These are phyloP conservation scores for Myotis daubentonii DNA, from an alignment of 2,797 vertebrate genomes.

Conservation along the genomic window DNA sequence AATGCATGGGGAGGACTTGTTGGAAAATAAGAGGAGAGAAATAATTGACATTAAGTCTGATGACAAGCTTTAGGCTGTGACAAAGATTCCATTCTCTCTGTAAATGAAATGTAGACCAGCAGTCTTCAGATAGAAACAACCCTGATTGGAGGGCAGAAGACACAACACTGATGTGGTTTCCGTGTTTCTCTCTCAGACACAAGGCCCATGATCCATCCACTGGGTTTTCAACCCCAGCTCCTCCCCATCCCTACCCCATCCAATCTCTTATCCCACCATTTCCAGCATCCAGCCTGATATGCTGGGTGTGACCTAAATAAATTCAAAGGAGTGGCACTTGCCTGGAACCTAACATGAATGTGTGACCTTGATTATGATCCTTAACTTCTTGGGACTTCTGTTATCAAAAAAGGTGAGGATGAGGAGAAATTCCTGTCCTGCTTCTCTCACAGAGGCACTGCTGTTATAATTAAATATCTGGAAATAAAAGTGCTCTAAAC, in stretches of 20 bases:
- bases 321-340: background rate
- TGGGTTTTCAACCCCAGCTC: background rate
- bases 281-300: background rate
- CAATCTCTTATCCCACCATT: background rate
- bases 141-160: slow-evolving; percentile 71
- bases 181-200: slow-evolving; percentile 63
- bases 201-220: slow-evolving; percentile 20
- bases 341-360: background rate
- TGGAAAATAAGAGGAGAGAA: slow-evolving; percentile 81
- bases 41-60: slow-evolving; percentile 86
- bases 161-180: slow-evolving; percentile 75
- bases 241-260: no score
- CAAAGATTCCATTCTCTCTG: slow-evolving; percentile 78
- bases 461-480: background rate
- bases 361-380: background rate
- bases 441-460: background rate
- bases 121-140: slow-evolving; percentile 79
- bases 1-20: slow-evolving; percentile 63
- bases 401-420: background rate
- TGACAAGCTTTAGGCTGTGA: slow-evolving; percentile 80
- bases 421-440: background rate
- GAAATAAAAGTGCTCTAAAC: background rate
- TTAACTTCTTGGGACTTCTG: background rate
- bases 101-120: slow-evolving; percentile 68
- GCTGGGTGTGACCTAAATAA: background rate